Evolutionary conservation across 1,140 invertebrate species (phyloP), one percentile per base, ranked within the genome.

Genomic region (Thrips palmi): DNA sequence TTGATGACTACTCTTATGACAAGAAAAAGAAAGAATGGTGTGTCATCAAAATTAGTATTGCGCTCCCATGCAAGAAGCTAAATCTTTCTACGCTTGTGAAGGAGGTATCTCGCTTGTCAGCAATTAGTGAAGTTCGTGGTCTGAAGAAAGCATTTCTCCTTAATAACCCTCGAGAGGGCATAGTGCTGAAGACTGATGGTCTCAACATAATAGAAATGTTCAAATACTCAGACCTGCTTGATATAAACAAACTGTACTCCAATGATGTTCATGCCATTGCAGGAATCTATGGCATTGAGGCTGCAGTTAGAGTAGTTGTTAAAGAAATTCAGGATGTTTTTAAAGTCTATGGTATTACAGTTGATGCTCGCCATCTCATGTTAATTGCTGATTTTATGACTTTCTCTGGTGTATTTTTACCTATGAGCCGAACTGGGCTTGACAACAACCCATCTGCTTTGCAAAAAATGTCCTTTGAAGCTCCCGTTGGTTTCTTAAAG

Each of bases 371-470:
- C 24, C 96, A 99, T 71, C 65, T 99, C 41, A 76, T 72, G 0
- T 60, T 99, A 1, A 74, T 97, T 38, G 85, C 92, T 0, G 93
- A 98, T 60, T 97, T 96, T 54, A 98, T 99, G 93, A 98, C 92
- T 0, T 91, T 75, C 49, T 79, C 85, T 52, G 96, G 96, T 0
- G 62, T 61, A 7, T 94, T 84, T 49, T 72, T 79, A 51, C 83
- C 92, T 0, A 74, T 97, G 54, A 97, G 82, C 57, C 65, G 93
- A 20, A 74, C 71, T 52, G 87, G 86, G 4, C 89, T 99, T 68
- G 74, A 81, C 47, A 71, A 70, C 17, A 84, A 75, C 25, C 65
- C 83, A 0, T 97, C 92, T 3, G 85, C 91, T 0, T 57, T 99
- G 2, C 94, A 98, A 54, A 91, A 97, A 62, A 97, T 98, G 82